Evolutionary conservation across 2,797 vertebrate genomes (phyloP).

Genomic region (Pangasius krempfi): DNA sequence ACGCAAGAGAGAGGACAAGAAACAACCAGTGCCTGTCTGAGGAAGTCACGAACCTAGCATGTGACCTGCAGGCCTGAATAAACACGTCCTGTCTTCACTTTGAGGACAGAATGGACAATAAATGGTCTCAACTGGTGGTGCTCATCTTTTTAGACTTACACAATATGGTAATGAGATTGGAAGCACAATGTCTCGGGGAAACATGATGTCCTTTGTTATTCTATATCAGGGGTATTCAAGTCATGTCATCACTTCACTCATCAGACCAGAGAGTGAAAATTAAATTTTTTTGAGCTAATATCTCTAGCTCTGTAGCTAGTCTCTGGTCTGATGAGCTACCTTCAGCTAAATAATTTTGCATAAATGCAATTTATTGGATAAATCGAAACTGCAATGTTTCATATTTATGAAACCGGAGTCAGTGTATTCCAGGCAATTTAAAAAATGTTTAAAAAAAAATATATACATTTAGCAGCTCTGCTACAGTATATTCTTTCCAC

Average conservation of each 20-base stretch:
- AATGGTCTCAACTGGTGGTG: constrained; percentile 11
- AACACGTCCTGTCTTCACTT: constrained; percentile 9
- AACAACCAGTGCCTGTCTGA: constrained; percentile 55
- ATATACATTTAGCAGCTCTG: background rate
- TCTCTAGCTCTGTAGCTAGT: background rate
- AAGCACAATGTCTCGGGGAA: background rate
- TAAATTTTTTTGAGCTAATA: background rate
- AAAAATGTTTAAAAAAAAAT: too few relatives aligned
- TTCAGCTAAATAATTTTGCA: background rate
- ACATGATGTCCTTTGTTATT: background rate
- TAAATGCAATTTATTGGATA: background rate
- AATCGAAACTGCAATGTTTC: background rate
- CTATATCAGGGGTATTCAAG: background rate
- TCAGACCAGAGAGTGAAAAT: too few relatives aligned
- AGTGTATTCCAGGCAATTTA: background rate
- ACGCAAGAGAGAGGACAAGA: background rate
- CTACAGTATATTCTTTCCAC: background rate
- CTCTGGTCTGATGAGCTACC: background rate
- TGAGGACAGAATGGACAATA: constrained; percentile 2
- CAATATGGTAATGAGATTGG: background rate
- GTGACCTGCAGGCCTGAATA: constrained; percentile 43
- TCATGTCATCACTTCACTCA: too few relatives aligned
- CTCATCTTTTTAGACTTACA: background rate
- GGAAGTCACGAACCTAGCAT: constrained; percentile 51
- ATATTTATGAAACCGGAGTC: background rate